Conservation (phyloP, 2,888 invertebrate genomes). For the Coremacera marginata region DNA sequence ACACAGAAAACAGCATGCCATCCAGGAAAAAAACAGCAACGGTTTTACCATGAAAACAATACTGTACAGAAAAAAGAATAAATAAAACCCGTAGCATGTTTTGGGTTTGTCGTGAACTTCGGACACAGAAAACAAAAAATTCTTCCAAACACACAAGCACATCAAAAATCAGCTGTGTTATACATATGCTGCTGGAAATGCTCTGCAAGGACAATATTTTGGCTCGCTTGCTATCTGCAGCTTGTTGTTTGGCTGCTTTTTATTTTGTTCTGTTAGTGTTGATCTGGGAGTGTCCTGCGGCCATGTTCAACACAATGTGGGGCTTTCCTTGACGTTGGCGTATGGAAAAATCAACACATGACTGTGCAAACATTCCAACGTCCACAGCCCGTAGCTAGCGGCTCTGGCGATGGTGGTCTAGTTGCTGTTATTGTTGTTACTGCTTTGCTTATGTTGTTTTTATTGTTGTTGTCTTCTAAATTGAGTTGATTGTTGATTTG, state of each 20-base stretch:
- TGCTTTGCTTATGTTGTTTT: neutral
- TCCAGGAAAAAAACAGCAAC: too few relatives aligned
- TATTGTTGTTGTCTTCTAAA: constrained; percentile 1
- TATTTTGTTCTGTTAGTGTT: constrained; percentile 30
- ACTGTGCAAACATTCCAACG: constrained; percentile 28
- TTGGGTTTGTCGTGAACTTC: constrained; percentile 21
- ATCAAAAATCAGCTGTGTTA: neutral
- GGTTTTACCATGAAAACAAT: too few relatives aligned
- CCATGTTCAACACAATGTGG: constrained; percentile 48
- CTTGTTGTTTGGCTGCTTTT: constrained; percentile 8
- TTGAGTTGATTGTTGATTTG: constrained; percentile 14
- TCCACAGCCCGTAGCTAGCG: constrained; percentile 58
- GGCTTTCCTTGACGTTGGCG: neutral
- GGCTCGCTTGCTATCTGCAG: neutral
- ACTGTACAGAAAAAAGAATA: neutral
- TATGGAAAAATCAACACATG: constrained; percentile 15
- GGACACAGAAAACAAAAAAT: neutral
- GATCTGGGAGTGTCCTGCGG: constrained; percentile 50
- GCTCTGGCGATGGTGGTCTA: constrained; percentile 52
- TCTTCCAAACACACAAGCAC: neutral
- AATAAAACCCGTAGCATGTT: neutral
- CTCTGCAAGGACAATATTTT: neutral
- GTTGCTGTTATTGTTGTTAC: constrained; percentile 42
- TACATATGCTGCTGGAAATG: neutral
- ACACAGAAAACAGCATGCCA: too few relatives aligned